Evolutionary conservation across 1,140 invertebrate species (phyloP), one percentile per base, ranked within the genome.

Genomic region (Drosophila hydei): DNA sequence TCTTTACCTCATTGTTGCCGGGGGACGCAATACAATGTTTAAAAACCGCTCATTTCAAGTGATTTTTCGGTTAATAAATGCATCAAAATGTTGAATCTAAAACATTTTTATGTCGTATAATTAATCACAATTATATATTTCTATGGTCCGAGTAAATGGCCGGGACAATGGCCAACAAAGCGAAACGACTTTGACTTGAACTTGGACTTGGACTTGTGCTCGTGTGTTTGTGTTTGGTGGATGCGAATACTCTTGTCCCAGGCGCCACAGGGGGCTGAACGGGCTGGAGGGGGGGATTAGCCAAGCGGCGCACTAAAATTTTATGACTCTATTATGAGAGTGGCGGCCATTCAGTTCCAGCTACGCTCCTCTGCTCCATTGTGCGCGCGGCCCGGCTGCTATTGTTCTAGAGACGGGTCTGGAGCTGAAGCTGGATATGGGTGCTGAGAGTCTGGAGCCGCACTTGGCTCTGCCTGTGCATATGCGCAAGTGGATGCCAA

Each of bases 91-190:
- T 71, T 88, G 75, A 69, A 88, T 89, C 84, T 88, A 79, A 89
- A 77, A 75, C 79, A 87, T 79, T 83, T 89, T 88, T 89, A 88
- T 88, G 83, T 88, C 72, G 68, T 81, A 83, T 88, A 88, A 88
- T 88, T 88, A 88, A 88, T 88, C 83, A 87, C 83, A 87, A 87
- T 87, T 87, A 87, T 88, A 87, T 89, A 78, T 87, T 78, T 87
- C 83, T 78, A 78, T 83, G 75, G 72, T 50, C 62, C 78, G 23
- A 76, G 70, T 81, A 87, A 85, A 85, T 80, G 77, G 62, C 65
- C 81, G 77, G 62, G 62, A 85, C 80, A 85, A 85, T 85, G 71
- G 80, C 62, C 79, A 88, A 81, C 83, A 87, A 88, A 83, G 83
- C 83, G 78, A 88, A 88, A 83, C 83, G 77, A 63, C 63, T 75